Conservation (phyloP, 2,888 invertebrate genomes). For the Zootermopsis nevadensis region DNA sequence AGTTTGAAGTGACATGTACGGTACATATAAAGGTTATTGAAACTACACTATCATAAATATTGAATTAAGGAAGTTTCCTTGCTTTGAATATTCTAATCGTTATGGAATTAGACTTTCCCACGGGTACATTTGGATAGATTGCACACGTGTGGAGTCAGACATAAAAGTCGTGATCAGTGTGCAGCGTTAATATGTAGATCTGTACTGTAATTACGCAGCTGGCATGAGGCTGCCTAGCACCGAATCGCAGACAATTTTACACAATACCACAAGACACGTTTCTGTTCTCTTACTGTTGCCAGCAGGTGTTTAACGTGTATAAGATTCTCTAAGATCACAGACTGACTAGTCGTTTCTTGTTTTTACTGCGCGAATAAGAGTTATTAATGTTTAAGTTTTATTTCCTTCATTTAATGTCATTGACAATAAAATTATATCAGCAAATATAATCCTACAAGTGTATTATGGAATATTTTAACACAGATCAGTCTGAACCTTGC, state of each 20-base stretch:
- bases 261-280: background rate
- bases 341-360: background rate
- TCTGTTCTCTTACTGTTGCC: background rate
- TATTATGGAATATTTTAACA: too few species aligned
- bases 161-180: background rate
- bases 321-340: slow-evolving; percentile 1
- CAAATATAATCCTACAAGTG: background rate
- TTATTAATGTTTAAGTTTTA: background rate
- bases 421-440: background rate
- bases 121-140: background rate
- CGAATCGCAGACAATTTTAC: slow-evolving; percentile 31
- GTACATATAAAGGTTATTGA: too few species aligned
- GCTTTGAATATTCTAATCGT: background rate
- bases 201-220: slow-evolving; percentile 2
- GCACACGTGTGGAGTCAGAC: background rate
- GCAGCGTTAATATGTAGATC: slow-evolving; percentile 7
- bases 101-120: background rate
- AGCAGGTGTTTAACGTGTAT: background rate
- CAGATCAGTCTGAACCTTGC: too few species aligned
- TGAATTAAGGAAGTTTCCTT: background rate
- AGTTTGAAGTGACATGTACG: too few species aligned
- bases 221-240: background rate
- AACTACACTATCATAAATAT: background rate
- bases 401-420: background rate
- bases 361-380: background rate